These are phyloP conservation scores for Aleiodes sp. DNA, from an alignment of 1,140 invertebrate genomes.

Conservation along the genomic window DNA sequence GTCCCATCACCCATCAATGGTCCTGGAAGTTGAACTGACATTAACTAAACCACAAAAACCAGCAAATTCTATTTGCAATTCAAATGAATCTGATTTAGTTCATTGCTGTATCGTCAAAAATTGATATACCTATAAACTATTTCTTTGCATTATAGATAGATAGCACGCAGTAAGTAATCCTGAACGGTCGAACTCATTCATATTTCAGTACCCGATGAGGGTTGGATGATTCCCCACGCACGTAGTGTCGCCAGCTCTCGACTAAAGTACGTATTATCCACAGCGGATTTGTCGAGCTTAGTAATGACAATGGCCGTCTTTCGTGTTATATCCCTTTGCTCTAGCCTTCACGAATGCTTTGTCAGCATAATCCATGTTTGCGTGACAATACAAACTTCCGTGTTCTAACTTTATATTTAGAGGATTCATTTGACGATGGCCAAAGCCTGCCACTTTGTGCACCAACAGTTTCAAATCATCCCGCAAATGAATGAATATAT, in stretches of 20 bases:
- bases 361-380: background rate
- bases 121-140: slow-evolving; percentile 21
- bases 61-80: too few relatives aligned
- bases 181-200: slow-evolving; percentile 51
- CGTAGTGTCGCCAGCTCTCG: slow-evolving; percentile 32
- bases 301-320: slow-evolving; percentile 10
- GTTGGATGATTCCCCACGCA: slow-evolving; percentile 7
- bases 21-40: too few relatives aligned
- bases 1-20: too few relatives aligned
- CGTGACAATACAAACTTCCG: slow-evolving; percentile 1
- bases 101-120: too few relatives aligned
- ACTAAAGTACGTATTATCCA: slow-evolving; percentile 33
- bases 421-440: background rate
- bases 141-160: too few relatives aligned
- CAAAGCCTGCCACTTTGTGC: too few relatives aligned
- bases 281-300: slow-evolving; percentile 10
- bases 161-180: slow-evolving; percentile 47
- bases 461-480: too few relatives aligned
- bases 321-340: slow-evolving; percentile 2
- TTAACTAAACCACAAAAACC: too few relatives aligned
- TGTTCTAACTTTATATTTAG: background rate
- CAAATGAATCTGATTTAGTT: too few relatives aligned
- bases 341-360: slow-evolving; percentile 8
- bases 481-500: too few relatives aligned
- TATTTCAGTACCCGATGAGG: slow-evolving; percentile 51